These are phyloP conservation scores for Gadus macrocephalus DNA, from an alignment of 2,113 vertebrate species.

Conservation along the genomic window DNA sequence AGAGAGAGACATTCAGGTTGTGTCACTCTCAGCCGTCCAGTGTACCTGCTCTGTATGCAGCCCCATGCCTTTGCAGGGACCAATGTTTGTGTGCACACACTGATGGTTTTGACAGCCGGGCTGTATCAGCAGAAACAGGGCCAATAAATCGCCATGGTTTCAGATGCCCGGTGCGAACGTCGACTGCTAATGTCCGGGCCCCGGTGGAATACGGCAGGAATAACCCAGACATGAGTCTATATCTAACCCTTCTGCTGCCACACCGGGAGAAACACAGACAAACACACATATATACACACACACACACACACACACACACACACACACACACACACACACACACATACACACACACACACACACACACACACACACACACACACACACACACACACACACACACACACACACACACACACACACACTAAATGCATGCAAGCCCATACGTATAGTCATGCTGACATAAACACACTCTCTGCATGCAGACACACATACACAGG, in stretches of 20 bases:
- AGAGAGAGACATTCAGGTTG: conserved; percentile 16
- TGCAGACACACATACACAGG: background rate
- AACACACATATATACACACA: background rate
- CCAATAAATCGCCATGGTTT: conserved; percentile 64
- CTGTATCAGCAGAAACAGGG: conserved; percentile 67
- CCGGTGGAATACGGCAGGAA: conserved; percentile 29
- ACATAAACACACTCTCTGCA: background rate
- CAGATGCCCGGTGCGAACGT: conserved; percentile 52
- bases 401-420: background rate
- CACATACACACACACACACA: background rate
- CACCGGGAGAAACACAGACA: background rate
- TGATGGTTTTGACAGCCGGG: conserved; percentile 68
- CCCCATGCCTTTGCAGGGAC: conserved; percentile 43
- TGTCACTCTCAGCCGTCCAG: conserved; percentile 40
- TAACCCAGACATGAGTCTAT: conserved; percentile 30
- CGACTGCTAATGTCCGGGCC: conserved; percentile 60
- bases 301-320: conserved; percentile 7
- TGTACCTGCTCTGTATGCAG: conserved; percentile 49
- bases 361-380: background rate
- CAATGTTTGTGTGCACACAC: conserved; percentile 55
- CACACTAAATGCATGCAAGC: background rate
- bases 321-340: background rate
- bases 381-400: background rate
- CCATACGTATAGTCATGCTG: background rate
- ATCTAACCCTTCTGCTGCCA: background rate